A percentile compares a stretch with the other conserved stretches of the same genome.
Evolutionary conservation across 2,888 invertebrate species (phyloP).

Genomic region (Lamellibrachia columna): DNA sequence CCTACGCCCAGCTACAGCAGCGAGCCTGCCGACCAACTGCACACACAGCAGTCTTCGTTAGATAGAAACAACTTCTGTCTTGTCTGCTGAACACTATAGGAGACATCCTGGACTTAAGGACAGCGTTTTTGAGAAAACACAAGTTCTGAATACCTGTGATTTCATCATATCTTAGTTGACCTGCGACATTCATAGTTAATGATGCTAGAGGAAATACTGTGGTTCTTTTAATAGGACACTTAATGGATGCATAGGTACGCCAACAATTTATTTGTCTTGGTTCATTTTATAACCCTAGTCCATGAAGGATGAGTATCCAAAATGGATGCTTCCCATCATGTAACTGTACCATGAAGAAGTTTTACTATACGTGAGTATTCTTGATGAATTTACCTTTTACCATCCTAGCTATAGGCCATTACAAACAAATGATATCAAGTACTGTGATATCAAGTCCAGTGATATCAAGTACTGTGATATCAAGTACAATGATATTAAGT

Average conservation of each 20-base stretch:
- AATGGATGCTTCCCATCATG: not conserved
- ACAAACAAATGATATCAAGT: not conserved
- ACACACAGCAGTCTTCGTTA: constrained; percentile 34
- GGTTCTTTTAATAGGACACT: not conserved
- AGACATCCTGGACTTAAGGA: not conserved
- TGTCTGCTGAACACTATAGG: not conserved
- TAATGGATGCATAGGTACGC: not conserved
- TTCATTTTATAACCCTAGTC: not conserved
- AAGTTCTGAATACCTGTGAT: not conserved
- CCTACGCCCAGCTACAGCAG: constrained; percentile 54
- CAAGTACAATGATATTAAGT: not conserved
- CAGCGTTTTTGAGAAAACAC: not conserved
- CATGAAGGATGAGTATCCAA: not conserved
- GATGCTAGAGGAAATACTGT: not conserved
- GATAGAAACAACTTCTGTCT: constrained; percentile 19
- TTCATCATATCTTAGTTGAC: not conserved
- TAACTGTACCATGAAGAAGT: not conserved
- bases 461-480: no score
- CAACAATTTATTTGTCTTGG: not conserved
- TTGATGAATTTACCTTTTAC: not conserved
- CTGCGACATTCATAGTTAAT: not conserved
- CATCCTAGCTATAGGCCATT: not conserved
- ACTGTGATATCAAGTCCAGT: no score
- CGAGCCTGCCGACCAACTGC: constrained; percentile 42
- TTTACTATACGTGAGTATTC: not conserved